Base-by-base conservation (phyloP, 2,888 invertebrate species). In the Rhamnusium bicolor region DNA sequence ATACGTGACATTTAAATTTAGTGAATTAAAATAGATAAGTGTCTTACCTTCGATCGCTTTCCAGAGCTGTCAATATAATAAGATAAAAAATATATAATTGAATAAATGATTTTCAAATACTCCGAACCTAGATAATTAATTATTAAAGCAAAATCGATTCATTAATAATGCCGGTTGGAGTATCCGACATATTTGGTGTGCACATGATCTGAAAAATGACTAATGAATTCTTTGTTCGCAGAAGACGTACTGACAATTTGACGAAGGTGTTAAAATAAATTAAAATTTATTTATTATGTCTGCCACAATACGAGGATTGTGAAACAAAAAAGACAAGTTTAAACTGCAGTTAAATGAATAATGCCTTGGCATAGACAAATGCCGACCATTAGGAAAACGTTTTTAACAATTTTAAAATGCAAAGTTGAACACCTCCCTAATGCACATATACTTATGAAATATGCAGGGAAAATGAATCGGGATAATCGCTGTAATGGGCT, bases 251-350 rank as follows among this genome's bases (percentile, higher is more conserved):
- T 27, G 66, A 54, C 56, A 18, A 16, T 27, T 58, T 49, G 24
- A n/a, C 16, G 60, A 60, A 69, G 69, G 69, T 69, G 69, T 69
- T 69, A 61, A 49, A 69, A 32, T 32, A 69, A 69, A 54, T 51
- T 29, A 69, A 47, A 69, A 61, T 60, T 27, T 29, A 56, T 51
- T 51, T 19, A 51, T 54, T 56, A 21, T 19, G 53, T 27, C 8
- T n/a, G 53, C 53, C 53, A 56, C 46, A 29, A 32, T 24, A 51
- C 24, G 46, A 32, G 46, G 7, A 61, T 46, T 16, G 46, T 46
- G 56, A 67, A 40, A 54, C 66, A 32, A 49, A 53, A 65, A 51
- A 54, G 66, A 66, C 66, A 40, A 54, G 66, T 40, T 46, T 40
- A 21, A 7, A 27, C 16, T 24, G 29, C 6, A 58, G 29, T 29